Evolutionary conservation across 2,113 vertebrate genomes (phyloP).

Genomic region (Ceyx cyanopectus): DNA sequence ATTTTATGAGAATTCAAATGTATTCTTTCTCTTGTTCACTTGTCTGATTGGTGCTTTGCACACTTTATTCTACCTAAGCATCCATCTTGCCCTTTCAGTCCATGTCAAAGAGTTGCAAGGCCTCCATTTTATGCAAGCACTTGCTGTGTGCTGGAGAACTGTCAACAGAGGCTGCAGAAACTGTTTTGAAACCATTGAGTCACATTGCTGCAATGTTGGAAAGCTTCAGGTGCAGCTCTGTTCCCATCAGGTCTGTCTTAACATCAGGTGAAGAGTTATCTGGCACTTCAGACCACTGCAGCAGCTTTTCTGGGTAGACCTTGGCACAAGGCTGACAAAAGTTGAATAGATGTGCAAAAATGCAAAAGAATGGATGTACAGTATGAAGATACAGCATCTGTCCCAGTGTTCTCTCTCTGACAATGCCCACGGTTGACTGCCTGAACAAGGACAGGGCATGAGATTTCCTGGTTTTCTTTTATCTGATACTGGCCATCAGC

Average conservation of each 20-base stretch:
- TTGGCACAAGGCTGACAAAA: not conserved
- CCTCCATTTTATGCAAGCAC: not conserved
- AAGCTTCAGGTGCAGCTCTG: conserved; percentile 19
- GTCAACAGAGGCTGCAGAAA: not conserved
- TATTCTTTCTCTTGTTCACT: not conserved
- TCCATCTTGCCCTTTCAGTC: not conserved
- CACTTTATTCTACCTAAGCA: not conserved
- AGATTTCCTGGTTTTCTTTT: not conserved
- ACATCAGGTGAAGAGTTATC: not conserved
- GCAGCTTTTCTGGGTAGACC: conserved; percentile 7
- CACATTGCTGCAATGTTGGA: not conserved
- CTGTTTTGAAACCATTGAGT: not conserved
- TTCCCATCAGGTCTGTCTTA: conserved; percentile 32
- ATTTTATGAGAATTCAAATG: not conserved
- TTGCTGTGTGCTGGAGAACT: not conserved
- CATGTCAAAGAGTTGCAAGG: not conserved
- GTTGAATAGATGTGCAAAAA: not conserved
- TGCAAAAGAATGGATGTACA: not conserved
- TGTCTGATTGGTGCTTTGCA: not conserved
- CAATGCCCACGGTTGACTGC: not conserved
- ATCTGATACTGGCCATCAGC: not conserved
- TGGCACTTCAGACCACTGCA: conserved; percentile 2
- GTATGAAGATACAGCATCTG: not conserved
- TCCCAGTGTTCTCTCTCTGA: not conserved
- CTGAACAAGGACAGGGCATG: not conserved